Base-by-base conservation (phyloP, 2,113 vertebrate species). In the Oreochromis tanganicae region DNA sequence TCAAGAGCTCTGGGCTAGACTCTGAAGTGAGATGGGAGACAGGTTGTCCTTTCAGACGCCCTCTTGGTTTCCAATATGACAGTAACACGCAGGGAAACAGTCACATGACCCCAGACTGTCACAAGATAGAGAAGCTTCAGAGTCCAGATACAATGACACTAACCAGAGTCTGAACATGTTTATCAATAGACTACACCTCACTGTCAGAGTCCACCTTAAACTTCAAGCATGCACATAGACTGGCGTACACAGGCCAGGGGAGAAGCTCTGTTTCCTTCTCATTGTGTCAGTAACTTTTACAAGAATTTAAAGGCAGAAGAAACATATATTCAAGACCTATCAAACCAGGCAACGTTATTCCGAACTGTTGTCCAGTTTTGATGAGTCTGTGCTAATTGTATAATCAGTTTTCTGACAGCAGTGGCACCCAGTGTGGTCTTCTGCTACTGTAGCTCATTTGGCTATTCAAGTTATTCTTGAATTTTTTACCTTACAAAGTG, bases 1-100 rank as follows among this genome's bases (percentile, higher is more conserved):
- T 91, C 89, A 90, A 91, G 73, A 84, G 75, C n/a, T 57, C 73
- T 78, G 82, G 52, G 63, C 83, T 75, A 83, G 84, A 82, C 68
- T 86, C 38, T 24, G 52, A 71, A 29, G 41, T 38, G 6, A 80
- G 81, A 92, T 73, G 81, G 43, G 16, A 50, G 46, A 83, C 86
- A 59, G 57, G 85, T 91, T 36, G 24, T 54, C 61, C 81, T 57
- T 82, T 89, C 86, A 87, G 73, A 91, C 9, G 3, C 55, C 57
- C 43, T 36, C 4, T 36, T 21, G 50, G 92, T 95, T 90, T 88
- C 94, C 46, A 78, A 52, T 91, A 89, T 78, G 81, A 85, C 46
- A 71, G 86, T 80, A 6, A 41, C 71, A 93, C 79, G 91, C 80
- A 87, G 38, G 29, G 57, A 91, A 92, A 93, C 89, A 89, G 82